Percentiles rank a stretch among this genome's conserved stretches.
These are phyloP conservation scores for Maconellicoccus hirsutus DNA, from an alignment of 1,140 invertebrate genomes.

Conservation along the genomic window DNA sequence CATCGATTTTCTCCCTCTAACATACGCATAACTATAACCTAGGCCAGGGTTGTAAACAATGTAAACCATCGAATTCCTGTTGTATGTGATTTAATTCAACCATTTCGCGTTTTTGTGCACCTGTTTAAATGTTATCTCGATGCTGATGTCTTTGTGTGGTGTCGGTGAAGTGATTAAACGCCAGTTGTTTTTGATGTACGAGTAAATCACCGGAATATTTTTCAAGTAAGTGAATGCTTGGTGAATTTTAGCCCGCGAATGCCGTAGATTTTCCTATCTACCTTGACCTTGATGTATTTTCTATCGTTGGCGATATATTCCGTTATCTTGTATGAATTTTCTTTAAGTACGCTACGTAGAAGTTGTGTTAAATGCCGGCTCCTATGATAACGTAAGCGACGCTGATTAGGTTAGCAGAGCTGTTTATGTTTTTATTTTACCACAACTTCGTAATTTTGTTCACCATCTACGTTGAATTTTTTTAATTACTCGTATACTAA, in stretches of 20 bases:
- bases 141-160: neutral
- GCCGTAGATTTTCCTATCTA: too few relatives aligned
- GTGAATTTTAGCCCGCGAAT: too few relatives aligned
- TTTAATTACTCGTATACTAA: neutral
- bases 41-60: constrained; percentile 7
- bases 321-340: neutral
- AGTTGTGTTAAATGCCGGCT: neutral
- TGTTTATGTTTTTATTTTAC: neutral
- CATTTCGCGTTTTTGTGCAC: constrained; percentile 1
- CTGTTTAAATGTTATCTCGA: constrained; percentile 2
- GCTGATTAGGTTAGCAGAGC: constrained; percentile 2
- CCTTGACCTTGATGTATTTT: neutral
- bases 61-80: neutral
- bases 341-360: neutral
- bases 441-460: neutral
- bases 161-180: neutral
- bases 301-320: neutral
- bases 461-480: neutral
- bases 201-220: neutral
- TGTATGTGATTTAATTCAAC: neutral
- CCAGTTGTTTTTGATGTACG: neutral
- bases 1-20: constrained; percentile 7
- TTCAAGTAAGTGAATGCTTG: too few relatives aligned
- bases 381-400: neutral
- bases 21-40: neutral